These are phyloP conservation scores for Danionella dracula DNA, from an alignment of 2,797 vertebrate species.

Conservation along the genomic window DNA sequence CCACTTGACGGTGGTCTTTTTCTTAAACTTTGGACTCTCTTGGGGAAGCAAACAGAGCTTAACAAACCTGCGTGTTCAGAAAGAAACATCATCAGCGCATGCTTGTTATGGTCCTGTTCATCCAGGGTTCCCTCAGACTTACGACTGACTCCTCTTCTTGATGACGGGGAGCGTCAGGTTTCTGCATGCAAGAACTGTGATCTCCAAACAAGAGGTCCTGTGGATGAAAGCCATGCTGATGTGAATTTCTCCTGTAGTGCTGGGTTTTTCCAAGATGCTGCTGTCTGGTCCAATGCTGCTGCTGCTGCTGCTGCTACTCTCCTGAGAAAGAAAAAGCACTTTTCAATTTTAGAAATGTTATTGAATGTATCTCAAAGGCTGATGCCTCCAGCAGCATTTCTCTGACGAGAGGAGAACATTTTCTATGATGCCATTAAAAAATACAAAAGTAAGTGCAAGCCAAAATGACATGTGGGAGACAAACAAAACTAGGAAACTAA, in stretches of 20 bases:
- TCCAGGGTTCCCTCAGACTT: constrained; percentile 50
- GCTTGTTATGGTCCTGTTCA: no score
- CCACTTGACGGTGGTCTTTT: constrained; percentile 82
- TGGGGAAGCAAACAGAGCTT: constrained; percentile 81
- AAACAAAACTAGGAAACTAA: no score
- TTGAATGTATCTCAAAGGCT: no score
- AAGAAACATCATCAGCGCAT: background rate
- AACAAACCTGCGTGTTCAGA: constrained; percentile 68
- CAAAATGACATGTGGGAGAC: no score
- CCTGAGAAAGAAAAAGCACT: constrained; percentile 9
- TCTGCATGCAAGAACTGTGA: constrained; percentile 75
- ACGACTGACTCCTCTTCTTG: constrained; percentile 85
- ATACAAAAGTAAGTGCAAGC: no score
- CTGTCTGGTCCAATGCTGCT: constrained; percentile 74
- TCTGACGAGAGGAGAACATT: no score
- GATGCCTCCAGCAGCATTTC: no score
- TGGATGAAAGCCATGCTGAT: constrained; percentile 73
- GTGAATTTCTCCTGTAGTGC: constrained; percentile 77
- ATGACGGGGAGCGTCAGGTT: constrained; percentile 74
- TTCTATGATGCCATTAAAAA: no score
- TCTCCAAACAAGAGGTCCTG: constrained; percentile 68
- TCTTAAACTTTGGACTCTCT: constrained; percentile 68
- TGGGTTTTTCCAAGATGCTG: constrained; percentile 58
- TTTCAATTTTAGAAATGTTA: no score
- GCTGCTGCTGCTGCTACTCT: constrained; percentile 75